Evolutionary conservation across 2,797 vertebrate genomes (phyloP).

Genomic region (Phrynocephalus vlangalii): DNA sequence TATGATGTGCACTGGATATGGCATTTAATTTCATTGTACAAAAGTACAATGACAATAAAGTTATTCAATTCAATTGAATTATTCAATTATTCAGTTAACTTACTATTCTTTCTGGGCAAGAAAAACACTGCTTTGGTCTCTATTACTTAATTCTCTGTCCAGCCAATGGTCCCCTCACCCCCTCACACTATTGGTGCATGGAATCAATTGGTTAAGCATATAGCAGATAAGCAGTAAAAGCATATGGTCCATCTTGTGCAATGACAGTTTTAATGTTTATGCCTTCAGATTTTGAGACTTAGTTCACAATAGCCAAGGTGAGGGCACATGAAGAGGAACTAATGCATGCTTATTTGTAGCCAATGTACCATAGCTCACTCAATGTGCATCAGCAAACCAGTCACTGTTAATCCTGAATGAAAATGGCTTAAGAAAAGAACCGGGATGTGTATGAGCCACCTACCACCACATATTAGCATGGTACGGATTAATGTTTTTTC

Average conservation of each 20-base stretch:
- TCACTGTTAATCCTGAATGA: conserved; percentile 39
- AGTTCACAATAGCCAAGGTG: conserved; percentile 53
- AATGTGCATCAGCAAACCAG: conserved; percentile 49
- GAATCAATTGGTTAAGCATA: conserved; percentile 21
- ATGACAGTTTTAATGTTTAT: conserved; percentile 55
- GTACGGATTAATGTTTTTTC: neutral
- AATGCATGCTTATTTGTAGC: conserved; percentile 21
- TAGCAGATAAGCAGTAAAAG: conserved; percentile 47
- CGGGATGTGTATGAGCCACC: conserved; percentile 44
- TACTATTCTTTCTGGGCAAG: conserved; percentile 2
- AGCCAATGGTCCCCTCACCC: neutral
- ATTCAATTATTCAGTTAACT: no score
- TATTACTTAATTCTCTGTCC: neutral
- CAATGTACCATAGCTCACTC: conserved; percentile 49
- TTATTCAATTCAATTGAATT: no score
- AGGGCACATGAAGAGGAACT: conserved; percentile 58
- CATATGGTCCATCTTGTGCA: conserved; percentile 38
- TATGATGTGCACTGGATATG: no score
- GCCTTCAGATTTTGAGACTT: conserved; percentile 52
- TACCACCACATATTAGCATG: conserved; percentile 27
- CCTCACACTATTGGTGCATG: conserved; percentile 26
- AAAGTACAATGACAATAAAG: no score
- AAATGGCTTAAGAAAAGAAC: conserved; percentile 22
- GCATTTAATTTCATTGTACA: no score
- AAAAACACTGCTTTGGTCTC: neutral